phyloP scores from a whole-genome alignment of 2,888 invertebrate species.

The Isotomurus palustris region DNA sequence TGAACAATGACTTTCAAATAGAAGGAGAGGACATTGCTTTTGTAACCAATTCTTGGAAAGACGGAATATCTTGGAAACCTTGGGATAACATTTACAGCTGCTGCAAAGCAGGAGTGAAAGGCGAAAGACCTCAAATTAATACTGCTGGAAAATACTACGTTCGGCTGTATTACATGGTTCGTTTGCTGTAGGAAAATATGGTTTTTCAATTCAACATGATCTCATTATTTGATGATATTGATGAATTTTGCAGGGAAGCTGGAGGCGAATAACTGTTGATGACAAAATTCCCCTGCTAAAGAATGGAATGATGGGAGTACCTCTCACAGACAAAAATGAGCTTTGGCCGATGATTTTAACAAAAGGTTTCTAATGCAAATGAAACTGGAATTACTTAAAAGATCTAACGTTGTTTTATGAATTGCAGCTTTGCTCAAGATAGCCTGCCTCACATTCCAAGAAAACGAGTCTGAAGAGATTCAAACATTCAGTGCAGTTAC shows the following conservation, averaged over 20 bases:
- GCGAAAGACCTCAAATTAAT: slow-evolving; percentile 18
- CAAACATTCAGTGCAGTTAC: slow-evolving; percentile 25
- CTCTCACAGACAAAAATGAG: slow-evolving; percentile 24
- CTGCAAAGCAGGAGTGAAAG: slow-evolving; percentile 23
- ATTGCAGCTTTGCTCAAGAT: slow-evolving; percentile 33
- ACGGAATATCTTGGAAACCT: slow-evolving; percentile 28
- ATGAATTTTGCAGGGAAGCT: slow-evolving; percentile 23
- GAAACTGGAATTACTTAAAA: too few relatives aligned
- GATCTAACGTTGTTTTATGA: too few relatives aligned
- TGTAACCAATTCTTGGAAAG: slow-evolving; percentile 20
- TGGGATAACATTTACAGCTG: slow-evolving; percentile 35
- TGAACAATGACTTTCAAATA: slow-evolving; percentile 24
- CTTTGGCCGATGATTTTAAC: slow-evolving; percentile 33
- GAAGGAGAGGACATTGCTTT: slow-evolving; percentile 27
- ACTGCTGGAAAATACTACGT: slow-evolving; percentile 31
- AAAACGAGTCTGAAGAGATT: not conserved
- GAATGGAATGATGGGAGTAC: slow-evolving; percentile 18
- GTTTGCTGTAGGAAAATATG: too few relatives aligned
- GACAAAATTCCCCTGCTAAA: slow-evolving; percentile 28
- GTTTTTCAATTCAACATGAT: not conserved
- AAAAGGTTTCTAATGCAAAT: too few relatives aligned
- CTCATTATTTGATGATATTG: not conserved
- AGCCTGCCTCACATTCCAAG: slow-evolving; percentile 19
- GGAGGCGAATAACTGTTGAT: slow-evolving; percentile 36
- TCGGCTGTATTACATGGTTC: slow-evolving; percentile 29